Conservation (phyloP, 2,113 vertebrate species). For the Nestor notabilis region DNA sequence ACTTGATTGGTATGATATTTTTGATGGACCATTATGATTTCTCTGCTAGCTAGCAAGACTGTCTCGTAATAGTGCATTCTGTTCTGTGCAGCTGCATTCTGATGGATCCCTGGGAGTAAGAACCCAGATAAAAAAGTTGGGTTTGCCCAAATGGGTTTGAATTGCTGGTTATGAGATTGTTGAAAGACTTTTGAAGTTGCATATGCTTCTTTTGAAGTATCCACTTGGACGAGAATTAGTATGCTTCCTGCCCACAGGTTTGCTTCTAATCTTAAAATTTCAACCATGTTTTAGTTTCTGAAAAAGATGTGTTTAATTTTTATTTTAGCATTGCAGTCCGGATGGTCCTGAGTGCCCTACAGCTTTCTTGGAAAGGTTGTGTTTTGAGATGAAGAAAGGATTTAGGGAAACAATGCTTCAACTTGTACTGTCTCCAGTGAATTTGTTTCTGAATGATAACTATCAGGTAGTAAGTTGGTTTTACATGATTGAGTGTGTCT, state of each 20-base stretch:
- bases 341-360: slow-evolving; percentile 93
- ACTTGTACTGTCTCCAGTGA: slow-evolving; percentile 91
- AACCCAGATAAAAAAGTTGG: background rate
- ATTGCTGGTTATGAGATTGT: background rate
- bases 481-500: background rate
- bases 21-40: background rate
- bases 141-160: background rate
- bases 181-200: background rate
- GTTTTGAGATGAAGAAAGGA: slow-evolving; percentile 99
- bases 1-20: background rate
- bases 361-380: slow-evolving; percentile 92
- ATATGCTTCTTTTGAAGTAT: background rate
- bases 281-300: background rate
- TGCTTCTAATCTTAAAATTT: background rate
- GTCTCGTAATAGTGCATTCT: background rate
- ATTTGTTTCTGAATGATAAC: slow-evolving; percentile 92
- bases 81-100: background rate
- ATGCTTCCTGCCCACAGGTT: background rate
- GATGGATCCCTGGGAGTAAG: background rate
- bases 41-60: background rate
- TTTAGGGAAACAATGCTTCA: slow-evolving; percentile 96
- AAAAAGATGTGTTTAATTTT: background rate
- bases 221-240: background rate
- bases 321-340: slow-evolving; percentile 86
- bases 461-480: slow-evolving; percentile 83